Percentiles rank a stretch among this genome's conserved stretches.
phyloP scores from a whole-genome alignment of 2,797 vertebrate species.

The Eospalax fontanierii region DNA sequence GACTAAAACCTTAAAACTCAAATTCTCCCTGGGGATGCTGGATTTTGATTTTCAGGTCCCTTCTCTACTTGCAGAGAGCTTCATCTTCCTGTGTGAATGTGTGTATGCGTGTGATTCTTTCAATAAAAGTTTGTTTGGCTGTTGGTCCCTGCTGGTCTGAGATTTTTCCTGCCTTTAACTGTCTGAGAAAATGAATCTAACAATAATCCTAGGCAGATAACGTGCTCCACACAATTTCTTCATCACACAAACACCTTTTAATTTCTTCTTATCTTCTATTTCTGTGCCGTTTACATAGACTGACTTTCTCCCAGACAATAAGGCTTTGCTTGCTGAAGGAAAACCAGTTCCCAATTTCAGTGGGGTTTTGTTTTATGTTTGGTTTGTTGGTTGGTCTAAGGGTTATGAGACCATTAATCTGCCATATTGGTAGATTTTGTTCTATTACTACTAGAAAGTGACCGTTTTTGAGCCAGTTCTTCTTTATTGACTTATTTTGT shows the following conservation, averaged over 20 bases:
- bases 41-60: no score
- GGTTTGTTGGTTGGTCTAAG: background rate
- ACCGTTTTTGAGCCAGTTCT: background rate
- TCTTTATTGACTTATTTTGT: background rate
- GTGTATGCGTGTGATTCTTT: no score
- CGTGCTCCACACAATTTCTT: background rate
- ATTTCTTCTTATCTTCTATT: background rate
- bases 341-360: background rate
- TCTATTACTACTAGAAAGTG: background rate
- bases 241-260: background rate
- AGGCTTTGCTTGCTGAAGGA: background rate
- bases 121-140: no score
- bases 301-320: background rate
- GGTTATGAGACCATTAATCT: background rate
- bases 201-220: no score
- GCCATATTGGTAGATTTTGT: background rate
- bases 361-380: no score
- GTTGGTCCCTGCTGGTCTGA: no score
- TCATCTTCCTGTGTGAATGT: no score
- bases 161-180: no score
- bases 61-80: no score
- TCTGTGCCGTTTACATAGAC: background rate
- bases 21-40: no score
- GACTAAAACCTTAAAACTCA: no score
- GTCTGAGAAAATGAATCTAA: no score